Evolutionary conservation across 2,888 invertebrate species (phyloP), one percentile per base, ranked within the genome.

Genomic region (Drosophila nr. medialis): DNA sequence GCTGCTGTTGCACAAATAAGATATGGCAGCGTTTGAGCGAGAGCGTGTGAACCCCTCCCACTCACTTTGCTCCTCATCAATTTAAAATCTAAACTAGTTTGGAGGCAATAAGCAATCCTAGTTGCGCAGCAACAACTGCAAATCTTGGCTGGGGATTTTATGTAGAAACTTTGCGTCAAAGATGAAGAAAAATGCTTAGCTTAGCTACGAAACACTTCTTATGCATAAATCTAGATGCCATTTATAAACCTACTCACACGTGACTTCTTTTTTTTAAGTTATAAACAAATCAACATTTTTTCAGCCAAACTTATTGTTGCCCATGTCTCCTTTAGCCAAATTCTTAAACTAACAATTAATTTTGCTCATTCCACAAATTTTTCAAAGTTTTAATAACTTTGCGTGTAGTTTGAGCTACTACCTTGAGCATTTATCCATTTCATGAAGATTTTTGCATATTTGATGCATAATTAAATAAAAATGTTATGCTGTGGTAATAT

Each of bases 61-160:
- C 15, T 18, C 34, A 4, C 30, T 40, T 7, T 60, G 60, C 24
- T 24, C 45, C 45, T 42, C 76, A 63, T 64, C 54, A 56, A 66
- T 64, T 58, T 34, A 55, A 51, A 67, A 64, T 77, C 78, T 42
- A 61, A 74, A 49, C 65, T 63, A 68, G 68, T 63, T 68, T 64
- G 32, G 32, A 45, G 34, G 59, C 60, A 38, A 60, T 38, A 45
- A 48, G 63, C 62, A 75, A 68, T 56, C 24, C 40, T 5, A 24
- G 24, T 34, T 40, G 29, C 45, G 3, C 30, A 62, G 59, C 30
- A 59, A 34, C 59, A 50, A 32, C 15, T n/a, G 30, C 13, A 34
- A 65, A 54, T 49, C 29, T 18, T 42, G 21, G 50, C 42, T 21
- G 36, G 11, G 15, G 21, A 42, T 48, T 72, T 51, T 51, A 32